Conservation (phyloP, 2,888 invertebrate species). For the Habrosyne pyritoides region DNA sequence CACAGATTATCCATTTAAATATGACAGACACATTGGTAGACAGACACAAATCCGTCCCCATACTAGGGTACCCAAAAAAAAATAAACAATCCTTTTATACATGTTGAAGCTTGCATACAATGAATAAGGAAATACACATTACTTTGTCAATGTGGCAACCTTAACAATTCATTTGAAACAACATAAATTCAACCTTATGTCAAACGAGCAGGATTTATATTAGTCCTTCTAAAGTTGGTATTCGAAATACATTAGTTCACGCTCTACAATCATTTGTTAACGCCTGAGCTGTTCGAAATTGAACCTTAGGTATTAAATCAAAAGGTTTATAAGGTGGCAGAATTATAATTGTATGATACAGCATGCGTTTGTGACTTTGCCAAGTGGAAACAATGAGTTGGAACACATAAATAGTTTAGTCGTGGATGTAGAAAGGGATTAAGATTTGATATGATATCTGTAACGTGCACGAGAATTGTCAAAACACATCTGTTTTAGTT, state of each 20-base stretch:
- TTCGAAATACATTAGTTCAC: conserved; percentile 39
- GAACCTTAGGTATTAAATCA: conserved; percentile 11
- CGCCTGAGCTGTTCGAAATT: conserved; percentile 19
- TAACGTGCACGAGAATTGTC: too few relatives aligned
- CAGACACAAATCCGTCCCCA: conserved; percentile 36
- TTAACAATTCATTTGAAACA: conserved; percentile 7
- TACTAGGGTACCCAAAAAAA: conserved; percentile 43
- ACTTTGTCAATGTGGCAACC: conserved; percentile 30
- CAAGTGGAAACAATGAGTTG: conserved; percentile 56
- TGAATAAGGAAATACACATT: conserved; percentile 41
- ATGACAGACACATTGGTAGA: conserved; percentile 29
- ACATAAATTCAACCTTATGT: conserved; percentile 22
- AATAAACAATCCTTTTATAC: conserved; percentile 37
- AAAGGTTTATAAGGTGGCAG: conserved; percentile 13
- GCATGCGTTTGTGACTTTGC: conserved; percentile 46
- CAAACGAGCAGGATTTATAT: conserved; percentile 1
- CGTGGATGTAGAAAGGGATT: conserved; percentile 35
- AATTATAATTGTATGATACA: conserved; percentile 22
- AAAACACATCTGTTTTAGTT: too few relatives aligned
- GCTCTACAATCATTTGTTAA: conserved; percentile 18
- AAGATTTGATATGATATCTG: conserved; percentile 13
- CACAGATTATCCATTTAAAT: conserved; percentile 28
- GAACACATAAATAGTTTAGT: conserved; percentile 46
- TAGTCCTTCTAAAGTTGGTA: conserved; percentile 22
- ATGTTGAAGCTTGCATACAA: conserved; percentile 52